Percentiles rank a stretch among this genome's conserved stretches.
phyloP scores from a whole-genome alignment of 2,797 vertebrate genomes.

The Gallinago solitaria region DNA sequence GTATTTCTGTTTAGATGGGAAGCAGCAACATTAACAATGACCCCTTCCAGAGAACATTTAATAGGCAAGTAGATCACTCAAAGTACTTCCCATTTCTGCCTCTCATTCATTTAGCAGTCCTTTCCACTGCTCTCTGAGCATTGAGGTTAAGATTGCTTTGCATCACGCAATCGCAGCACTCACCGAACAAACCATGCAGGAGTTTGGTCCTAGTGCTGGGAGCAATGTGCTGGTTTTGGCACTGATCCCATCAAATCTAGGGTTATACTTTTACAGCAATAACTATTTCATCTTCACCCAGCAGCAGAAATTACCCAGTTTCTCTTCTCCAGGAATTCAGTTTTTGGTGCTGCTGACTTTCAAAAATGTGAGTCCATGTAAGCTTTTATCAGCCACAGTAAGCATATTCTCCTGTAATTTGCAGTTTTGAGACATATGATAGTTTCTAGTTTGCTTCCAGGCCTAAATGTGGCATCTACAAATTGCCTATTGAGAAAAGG shows the following conservation, averaged over 20 bases:
- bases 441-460: constrained; percentile 1
- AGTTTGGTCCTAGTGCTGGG: background rate
- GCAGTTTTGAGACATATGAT: background rate
- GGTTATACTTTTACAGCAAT: background rate
- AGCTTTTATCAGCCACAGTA: background rate
- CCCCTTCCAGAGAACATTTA: background rate
- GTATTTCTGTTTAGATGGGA: constrained; percentile 31
- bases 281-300: background rate
- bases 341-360: background rate
- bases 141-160: background rate
- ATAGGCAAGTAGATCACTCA: background rate
- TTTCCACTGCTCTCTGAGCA: background rate
- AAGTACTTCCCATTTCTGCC: background rate
- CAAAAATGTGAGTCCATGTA: background rate
- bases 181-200: background rate
- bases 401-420: background rate
- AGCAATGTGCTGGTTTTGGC: background rate
- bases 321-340: background rate
- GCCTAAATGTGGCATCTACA: background rate
- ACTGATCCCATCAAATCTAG: background rate
- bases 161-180: background rate
- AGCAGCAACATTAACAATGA: constrained; percentile 2
- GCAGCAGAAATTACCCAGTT: background rate
- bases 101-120: background rate
- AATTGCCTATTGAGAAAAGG: background rate